These are phyloP conservation scores for Ginglymostoma cirratum DNA, from an alignment of 2,113 vertebrate genomes.

Conservation along the genomic window DNA sequence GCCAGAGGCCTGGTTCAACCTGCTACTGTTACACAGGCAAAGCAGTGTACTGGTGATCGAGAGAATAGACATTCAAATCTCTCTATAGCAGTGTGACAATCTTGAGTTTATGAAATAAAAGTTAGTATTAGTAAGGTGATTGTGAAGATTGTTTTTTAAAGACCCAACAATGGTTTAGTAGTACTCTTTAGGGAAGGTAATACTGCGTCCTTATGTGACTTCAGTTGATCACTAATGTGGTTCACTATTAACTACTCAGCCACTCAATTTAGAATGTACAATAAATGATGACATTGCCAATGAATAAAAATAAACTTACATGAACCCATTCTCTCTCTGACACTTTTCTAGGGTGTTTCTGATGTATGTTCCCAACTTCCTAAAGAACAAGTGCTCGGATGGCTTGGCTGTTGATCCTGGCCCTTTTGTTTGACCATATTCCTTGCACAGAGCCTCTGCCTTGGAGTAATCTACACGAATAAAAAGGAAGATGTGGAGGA, in stretches of 20 bases:
- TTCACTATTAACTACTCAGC: neutral
- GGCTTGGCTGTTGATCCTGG: conserved; percentile 88
- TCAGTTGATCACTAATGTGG: neutral
- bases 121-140: neutral
- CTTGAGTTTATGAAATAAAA: neutral
- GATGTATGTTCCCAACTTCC: conserved; percentile 77
- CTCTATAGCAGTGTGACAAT: neutral
- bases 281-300: neutral
- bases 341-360: conserved; percentile 91
- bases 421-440: conserved; percentile 92
- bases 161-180: neutral
- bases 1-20: neutral
- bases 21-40: neutral
- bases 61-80: neutral
- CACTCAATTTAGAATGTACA: neutral
- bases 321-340: conserved; percentile 94
- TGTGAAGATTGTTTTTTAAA: neutral
- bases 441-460: conserved; percentile 86
- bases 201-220: neutral
- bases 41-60: neutral
- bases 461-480: conserved; percentile 69
- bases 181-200: neutral
- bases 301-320: conserved; percentile 63
- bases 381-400: conserved; percentile 92
- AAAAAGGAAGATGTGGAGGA: conserved; percentile 21